Evolutionary conservation across 2,113 vertebrate species (phyloP), one percentile per base, ranked within the genome.

Genomic region (Menura novaehollandiae): DNA sequence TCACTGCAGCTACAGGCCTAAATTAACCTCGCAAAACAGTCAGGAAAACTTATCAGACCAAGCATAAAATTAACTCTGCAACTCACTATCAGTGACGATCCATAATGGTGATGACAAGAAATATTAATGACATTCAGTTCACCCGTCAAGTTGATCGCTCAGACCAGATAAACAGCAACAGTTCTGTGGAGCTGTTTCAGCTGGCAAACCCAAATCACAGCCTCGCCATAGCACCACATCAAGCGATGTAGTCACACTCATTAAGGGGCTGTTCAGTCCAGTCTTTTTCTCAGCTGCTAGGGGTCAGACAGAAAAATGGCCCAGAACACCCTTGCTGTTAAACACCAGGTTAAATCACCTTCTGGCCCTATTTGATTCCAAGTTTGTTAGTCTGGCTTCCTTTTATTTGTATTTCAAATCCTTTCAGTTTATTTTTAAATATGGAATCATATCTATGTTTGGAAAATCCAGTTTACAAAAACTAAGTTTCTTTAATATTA

Each of bases 11-110:
- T 68, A 67, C 86, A 78, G 92, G 77, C 78, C 76, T 91, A 88
- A 92, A 92, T 93, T 83, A 95, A 79, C 83, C 87, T 91, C 87
- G 66, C 62, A 95, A 82, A 93, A 85, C 59, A 85, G 66, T 89
- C 94, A 91, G 43, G 63, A 80, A 77, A 95, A 91, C 41, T 6
- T 59, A 88, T 4, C 51, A 83, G 35, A 58, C 26, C 62, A 58
- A 89, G 84, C 79, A 91, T 59, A 82, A 94, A 91, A 75, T 93
- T 44, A 62, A 68, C 71, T 91, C 46, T 35, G 77, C 71, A 89
- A 46, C 13, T 52, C 73, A 37, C 35, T 93, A 5, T 64, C 26
- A 14, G 9, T 55, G n/a, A 68, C 41, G 30, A 89, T 62, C 30
- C 21, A 5, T 71, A 90, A 90, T 53, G n/a, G n/a, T 6, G 20